Percentiles rank a stretch among this genome's conserved stretches.
Evolutionary conservation across 2,113 vertebrate genomes (phyloP).

Genomic region (Crypturellus undulatus): DNA sequence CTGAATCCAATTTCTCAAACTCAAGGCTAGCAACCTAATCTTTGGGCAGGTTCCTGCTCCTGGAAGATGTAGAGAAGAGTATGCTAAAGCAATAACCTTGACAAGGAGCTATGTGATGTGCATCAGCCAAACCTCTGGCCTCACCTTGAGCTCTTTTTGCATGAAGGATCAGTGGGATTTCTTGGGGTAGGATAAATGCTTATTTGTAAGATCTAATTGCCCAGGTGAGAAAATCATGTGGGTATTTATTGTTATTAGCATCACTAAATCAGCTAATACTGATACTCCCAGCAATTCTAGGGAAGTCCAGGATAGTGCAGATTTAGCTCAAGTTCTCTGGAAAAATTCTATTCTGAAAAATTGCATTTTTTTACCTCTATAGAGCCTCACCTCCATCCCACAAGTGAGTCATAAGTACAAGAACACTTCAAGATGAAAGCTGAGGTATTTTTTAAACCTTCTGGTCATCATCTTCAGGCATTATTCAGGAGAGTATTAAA

Average conservation of each 20-base stretch:
- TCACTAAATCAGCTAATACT: fast-evolving
- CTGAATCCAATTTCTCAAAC: background rate
- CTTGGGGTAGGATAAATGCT: background rate
- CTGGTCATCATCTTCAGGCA: background rate
- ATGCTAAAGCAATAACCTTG: background rate
- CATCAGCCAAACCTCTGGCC: background rate
- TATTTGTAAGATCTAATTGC: background rate
- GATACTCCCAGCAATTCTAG: background rate
- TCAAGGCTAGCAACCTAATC: background rate
- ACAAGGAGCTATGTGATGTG: fast-evolving
- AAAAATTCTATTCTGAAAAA: background rate
- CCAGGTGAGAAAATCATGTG: fast-evolving
- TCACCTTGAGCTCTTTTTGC: background rate
- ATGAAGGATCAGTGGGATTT: fast-evolving
- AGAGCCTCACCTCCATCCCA: background rate
- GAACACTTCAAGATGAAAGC: background rate
- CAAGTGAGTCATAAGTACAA: background rate
- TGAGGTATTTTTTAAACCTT: background rate
- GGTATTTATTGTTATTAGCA: background rate
- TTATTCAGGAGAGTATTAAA: background rate
- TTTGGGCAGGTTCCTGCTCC: background rate
- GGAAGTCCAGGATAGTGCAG: fast-evolving
- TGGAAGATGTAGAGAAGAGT: background rate
- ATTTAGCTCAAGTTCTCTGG: background rate
- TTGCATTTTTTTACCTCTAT: background rate